Evolutionary conservation across 2,797 vertebrate genomes (phyloP).

Genomic region (Pteronotus mesoamericanus): DNA sequence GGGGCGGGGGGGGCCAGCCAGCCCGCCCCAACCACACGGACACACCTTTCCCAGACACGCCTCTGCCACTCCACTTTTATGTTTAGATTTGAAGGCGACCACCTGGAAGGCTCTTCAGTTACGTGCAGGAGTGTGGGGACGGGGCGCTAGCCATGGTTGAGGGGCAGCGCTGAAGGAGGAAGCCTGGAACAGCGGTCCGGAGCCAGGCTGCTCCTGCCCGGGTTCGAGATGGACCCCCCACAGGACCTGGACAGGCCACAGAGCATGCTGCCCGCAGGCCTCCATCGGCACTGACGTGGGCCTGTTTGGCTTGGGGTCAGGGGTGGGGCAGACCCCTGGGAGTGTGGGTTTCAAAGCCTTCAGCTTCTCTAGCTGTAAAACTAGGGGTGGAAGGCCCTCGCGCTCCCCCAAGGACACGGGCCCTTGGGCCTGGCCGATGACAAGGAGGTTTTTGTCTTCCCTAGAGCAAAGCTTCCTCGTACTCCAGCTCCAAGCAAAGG

Average conservation of each 20-base stretch:
- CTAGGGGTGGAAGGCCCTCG: background rate
- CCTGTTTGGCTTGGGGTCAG: background rate
- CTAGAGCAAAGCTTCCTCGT: background rate
- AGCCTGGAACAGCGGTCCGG: background rate
- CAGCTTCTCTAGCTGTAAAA: background rate
- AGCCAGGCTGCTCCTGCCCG: background rate
- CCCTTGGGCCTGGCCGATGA: too few species aligned
- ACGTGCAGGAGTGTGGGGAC: background rate
- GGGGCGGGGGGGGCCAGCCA: background rate
- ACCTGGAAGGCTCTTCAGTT: background rate
- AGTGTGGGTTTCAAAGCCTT: background rate
- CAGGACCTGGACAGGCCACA: background rate
- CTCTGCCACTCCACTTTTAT: background rate
- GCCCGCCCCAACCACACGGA: background rate
- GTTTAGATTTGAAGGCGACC: background rate
- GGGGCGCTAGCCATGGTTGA: background rate
- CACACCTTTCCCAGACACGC: background rate
- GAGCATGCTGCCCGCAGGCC: background rate
- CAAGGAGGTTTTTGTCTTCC: background rate
- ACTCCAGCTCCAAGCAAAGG: fast-evolving
- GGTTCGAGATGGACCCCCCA: background rate
- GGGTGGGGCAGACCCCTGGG: background rate
- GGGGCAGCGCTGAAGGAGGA: background rate
- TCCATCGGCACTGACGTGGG: background rate
- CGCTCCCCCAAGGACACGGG: background rate